A percentile compares a stretch with the other conserved stretches of the same genome.
Conservation (phyloP, 2,797 vertebrate species). For the Epinephelus malabaricus region DNA sequence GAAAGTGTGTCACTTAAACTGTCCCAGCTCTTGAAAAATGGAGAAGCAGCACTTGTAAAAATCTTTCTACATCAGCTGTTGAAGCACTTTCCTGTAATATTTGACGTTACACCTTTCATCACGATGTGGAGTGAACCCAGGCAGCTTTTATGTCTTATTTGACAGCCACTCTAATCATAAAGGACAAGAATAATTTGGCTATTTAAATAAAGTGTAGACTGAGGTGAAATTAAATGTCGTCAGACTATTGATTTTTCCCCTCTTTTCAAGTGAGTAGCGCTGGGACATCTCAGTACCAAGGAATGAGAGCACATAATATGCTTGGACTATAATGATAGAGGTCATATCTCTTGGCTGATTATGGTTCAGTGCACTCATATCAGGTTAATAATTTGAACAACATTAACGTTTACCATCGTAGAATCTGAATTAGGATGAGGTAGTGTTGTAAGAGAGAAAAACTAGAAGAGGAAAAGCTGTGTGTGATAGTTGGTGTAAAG, state of each 20-base stretch:
- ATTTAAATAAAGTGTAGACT: slow-evolving; percentile 8
- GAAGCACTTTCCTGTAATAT: slow-evolving; percentile 1
- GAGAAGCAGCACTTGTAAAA: not conserved
- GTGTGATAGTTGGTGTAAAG: not conserved
- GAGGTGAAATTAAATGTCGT: slow-evolving; percentile 11
- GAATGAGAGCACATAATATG: slow-evolving; percentile 20
- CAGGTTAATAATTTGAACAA: slow-evolving; percentile 36
- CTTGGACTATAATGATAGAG: slow-evolving; percentile 31
- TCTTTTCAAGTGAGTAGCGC: not conserved
- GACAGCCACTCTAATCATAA: slow-evolving; percentile 32
- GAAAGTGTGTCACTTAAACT: slow-evolving; percentile 26
- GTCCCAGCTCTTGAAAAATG: slow-evolving; percentile 6
- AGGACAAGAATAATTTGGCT: slow-evolving; percentile 20
- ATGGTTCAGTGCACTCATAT: slow-evolving; percentile 22
- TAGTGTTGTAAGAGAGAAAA: not conserved
- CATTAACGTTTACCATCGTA: not conserved
- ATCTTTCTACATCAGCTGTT: not conserved
- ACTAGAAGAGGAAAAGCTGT: not conserved
- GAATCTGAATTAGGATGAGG: slow-evolving; percentile 32
- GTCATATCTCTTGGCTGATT: slow-evolving; percentile 28
- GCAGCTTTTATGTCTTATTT: slow-evolving; percentile 29
- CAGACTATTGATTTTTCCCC: slow-evolving; percentile 21
- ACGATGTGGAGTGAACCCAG: slow-evolving; percentile 17
- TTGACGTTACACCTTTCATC: slow-evolving; percentile 15
- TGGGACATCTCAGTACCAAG: slow-evolving; percentile 6